Evolutionary conservation across 2,113 vertebrate genomes (phyloP).

Genomic region (Takifugu bimaculatus): DNA sequence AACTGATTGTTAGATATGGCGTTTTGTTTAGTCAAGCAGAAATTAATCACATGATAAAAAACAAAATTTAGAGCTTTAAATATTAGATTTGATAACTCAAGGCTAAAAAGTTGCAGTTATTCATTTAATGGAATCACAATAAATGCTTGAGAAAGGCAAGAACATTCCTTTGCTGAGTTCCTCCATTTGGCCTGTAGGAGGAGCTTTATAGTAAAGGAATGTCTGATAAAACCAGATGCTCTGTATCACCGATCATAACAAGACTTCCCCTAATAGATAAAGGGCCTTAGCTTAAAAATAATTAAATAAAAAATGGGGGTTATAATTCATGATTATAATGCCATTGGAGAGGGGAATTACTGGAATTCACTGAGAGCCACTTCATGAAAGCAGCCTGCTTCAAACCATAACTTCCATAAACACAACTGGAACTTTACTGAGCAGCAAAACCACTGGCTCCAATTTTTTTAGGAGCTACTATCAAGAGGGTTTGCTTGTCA

Average conservation of each 20-base stretch:
- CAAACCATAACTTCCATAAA: slow-evolving; percentile 59
- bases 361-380: slow-evolving; percentile 38
- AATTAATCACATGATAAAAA: slow-evolving; percentile 9
- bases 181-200: slow-evolving; percentile 64
- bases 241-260: not conserved
- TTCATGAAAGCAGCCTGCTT: slow-evolving; percentile 46
- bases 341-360: not conserved
- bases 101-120: not conserved
- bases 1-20: not conserved
- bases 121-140: not conserved
- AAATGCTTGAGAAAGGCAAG: not conserved
- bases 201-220: slow-evolving; percentile 54
- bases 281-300: not conserved
- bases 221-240: not conserved
- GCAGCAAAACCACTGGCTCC: slow-evolving; percentile 68
- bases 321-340: too few relatives aligned
- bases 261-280: not conserved
- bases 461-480: slow-evolving; percentile 50
- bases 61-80: too few relatives aligned
- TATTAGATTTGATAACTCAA: too few relatives aligned
- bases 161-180: slow-evolving; percentile 20
- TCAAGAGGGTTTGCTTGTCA: slow-evolving; percentile 52
- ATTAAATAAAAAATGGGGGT: not conserved
- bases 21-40: not conserved
- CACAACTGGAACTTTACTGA: slow-evolving; percentile 66